phyloP scores from a whole-genome alignment of 2,888 invertebrate species.

The Nomada ferruginata region DNA sequence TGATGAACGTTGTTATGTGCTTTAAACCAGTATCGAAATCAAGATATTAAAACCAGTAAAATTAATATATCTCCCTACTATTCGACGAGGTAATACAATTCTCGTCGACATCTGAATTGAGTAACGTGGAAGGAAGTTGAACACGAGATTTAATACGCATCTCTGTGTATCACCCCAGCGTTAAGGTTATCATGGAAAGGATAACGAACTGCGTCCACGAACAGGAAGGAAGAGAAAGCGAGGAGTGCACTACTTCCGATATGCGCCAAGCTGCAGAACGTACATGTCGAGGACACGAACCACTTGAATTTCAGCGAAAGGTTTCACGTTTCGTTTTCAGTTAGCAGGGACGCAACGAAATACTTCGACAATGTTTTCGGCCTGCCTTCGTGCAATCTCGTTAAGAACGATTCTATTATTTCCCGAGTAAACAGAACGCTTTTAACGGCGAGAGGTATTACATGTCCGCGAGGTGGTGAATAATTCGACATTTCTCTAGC shows the following conservation, averaged over 20 bases:
- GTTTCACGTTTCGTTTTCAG: constrained; percentile 58
- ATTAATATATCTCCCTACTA: too few species aligned
- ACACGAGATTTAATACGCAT: neutral
- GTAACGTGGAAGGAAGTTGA: neutral
- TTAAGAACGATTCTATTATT: neutral
- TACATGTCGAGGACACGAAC: constrained; percentile 53
- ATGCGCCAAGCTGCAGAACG: constrained; percentile 40
- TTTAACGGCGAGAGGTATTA: neutral
- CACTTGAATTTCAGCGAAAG: constrained; percentile 58
- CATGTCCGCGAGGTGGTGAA: neutral
- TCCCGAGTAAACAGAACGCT: neutral
- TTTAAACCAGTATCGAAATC: too few species aligned
- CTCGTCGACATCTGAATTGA: neutral
- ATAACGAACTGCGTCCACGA: neutral
- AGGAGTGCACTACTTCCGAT: constrained; percentile 33
- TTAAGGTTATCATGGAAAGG: neutral
- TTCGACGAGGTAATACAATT: too few species aligned
- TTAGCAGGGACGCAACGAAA: constrained; percentile 46
- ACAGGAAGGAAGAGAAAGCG: constrained; percentile 18
- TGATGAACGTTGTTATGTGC: too few species aligned
- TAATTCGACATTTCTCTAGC: too few species aligned
- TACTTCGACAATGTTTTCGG: constrained; percentile 46
- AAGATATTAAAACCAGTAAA: too few species aligned
- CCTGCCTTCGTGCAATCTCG: constrained; percentile 1
- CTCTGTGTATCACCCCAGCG: constrained; percentile 8